These are phyloP conservation scores for Nudaria mundana DNA, from an alignment of 2,888 invertebrate species.

Conservation along the genomic window DNA sequence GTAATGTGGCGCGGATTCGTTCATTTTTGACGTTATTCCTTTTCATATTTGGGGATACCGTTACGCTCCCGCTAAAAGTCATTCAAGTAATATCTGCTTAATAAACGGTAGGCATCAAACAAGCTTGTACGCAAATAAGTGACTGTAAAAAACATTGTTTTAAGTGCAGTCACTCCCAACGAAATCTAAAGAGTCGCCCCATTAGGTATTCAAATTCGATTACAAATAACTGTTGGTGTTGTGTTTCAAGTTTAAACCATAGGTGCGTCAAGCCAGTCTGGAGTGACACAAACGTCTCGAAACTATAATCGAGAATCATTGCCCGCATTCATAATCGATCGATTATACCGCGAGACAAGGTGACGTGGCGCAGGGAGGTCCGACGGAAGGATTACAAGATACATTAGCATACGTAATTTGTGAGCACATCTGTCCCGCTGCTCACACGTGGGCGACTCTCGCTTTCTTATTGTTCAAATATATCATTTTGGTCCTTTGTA, in stretches of 20 bases:
- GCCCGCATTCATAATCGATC: slow-evolving; percentile 63
- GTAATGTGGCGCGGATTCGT: slow-evolving; percentile 62
- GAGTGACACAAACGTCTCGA: slow-evolving; percentile 42
- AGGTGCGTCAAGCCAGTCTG: slow-evolving; percentile 20
- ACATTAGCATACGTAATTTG: slow-evolving; percentile 78
- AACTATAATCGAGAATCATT: slow-evolving; percentile 39
- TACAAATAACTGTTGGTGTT: slow-evolving; percentile 3
- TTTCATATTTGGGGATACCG: slow-evolving; percentile 39
- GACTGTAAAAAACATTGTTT: slow-evolving; percentile 18
- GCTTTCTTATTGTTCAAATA: slow-evolving; percentile 67
- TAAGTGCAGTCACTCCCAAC: slow-evolving; percentile 11
- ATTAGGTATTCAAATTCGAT: no score
- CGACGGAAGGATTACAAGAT: slow-evolving; percentile 72
- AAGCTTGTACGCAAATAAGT: no score
- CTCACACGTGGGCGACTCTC: slow-evolving; percentile 60
- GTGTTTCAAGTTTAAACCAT: slow-evolving; percentile 24
- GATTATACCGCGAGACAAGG: slow-evolving; percentile 56
- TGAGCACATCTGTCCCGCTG: slow-evolving; percentile 59
- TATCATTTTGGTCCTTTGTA: slow-evolving; percentile 58
- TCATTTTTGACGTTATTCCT: slow-evolving; percentile 52
- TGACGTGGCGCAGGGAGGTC: slow-evolving; percentile 63
- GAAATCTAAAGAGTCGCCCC: no score
- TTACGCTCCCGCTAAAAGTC: slow-evolving; percentile 26
- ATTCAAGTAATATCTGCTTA: slow-evolving; percentile 27
- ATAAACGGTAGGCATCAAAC: slow-evolving; percentile 21